Conservation (phyloP, 2,888 invertebrate genomes). For the Brachyptera putata region DNA sequence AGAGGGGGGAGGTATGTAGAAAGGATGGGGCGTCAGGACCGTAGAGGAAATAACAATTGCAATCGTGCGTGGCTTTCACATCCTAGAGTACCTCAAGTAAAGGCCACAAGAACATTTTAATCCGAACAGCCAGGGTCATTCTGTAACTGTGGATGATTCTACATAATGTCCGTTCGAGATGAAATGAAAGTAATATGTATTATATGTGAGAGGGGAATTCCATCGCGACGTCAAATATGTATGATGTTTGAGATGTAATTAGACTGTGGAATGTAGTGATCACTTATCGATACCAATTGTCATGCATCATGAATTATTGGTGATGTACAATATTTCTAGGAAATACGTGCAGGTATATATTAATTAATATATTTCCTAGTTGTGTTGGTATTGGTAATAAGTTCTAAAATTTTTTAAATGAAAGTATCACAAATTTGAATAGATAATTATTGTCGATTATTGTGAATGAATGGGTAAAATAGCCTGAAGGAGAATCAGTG, state of each 20-base stretch:
- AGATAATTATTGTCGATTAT: too few relatives aligned
- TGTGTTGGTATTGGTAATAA: too few relatives aligned
- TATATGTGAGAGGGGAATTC: not conserved
- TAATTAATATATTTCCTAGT: too few relatives aligned
- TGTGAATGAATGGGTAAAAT: too few relatives aligned
- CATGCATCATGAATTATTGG: too few relatives aligned
- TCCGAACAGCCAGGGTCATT: slow-evolving; percentile 1
- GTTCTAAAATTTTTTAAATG: too few relatives aligned
- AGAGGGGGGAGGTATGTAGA: not conserved
- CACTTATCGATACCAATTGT: not conserved
- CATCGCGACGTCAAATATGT: not conserved
- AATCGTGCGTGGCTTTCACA: slow-evolving; percentile 19
- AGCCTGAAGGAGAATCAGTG: too few relatives aligned
- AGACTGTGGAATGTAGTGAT: not conserved
- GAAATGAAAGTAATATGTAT: not conserved
- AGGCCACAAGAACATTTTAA: slow-evolving; percentile 1
- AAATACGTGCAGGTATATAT: too few relatives aligned
- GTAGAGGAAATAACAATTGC: slow-evolving; percentile 21
- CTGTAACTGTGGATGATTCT: not conserved
- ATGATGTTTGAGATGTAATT: not conserved
- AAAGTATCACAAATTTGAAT: too few relatives aligned
- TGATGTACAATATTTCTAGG: too few relatives aligned
- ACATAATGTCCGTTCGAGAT: not conserved
- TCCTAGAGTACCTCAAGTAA: slow-evolving; percentile 9
- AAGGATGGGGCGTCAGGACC: slow-evolving; percentile 4